Evolutionary conservation across 2,888 invertebrate species (phyloP), one percentile per base, ranked within the genome.

Genomic region (Coecobrya sp.): DNA sequence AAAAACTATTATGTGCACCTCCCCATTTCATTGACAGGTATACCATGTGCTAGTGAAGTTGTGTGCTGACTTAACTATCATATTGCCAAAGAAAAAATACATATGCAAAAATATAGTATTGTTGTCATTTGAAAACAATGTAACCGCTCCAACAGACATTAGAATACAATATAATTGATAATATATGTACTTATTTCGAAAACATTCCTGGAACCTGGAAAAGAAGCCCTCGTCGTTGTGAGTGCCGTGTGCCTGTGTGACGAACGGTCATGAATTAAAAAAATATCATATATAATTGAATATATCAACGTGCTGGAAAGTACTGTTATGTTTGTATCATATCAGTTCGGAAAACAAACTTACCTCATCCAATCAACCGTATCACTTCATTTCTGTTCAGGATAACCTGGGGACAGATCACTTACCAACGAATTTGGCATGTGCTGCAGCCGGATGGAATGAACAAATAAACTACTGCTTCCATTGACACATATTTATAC

Each of bases 31-130:
- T 62, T 87, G 87, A 79, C 87, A 79, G 79, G 25, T 76, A 79
- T 79, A 62, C 36, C 87, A 87, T 86, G 87, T 87, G 87, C 87
- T 27, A 65, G 87, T 87, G 62, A 79, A 62, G 87, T 87, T 79
- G 62, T 62, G 55, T 36, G 36, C 7, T 36, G 36, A n/a, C n/a
- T n/a, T n/a, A n/a, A n/a, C n/a, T n/a, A n/a, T n/a, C n/a, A n/a
- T n/a, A n/a, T n/a, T n/a, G n/a, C n/a, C n/a, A n/a, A n/a, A n/a
- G n/a, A n/a, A n/a, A n/a, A n/a, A n/a, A n/a, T n/a, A n/a, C n/a
- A n/a, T n/a, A n/a, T n/a, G n/a, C n/a, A n/a, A n/a, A n/a, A n/a
- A n/a, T n/a, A n/a, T n/a, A n/a, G n/a, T n/a, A n/a, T n/a, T n/a
- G n/a, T n/a, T n/a, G n/a, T n/a, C n/a, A n/a, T n/a, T n/a, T n/a